Conservation (phyloP, 1,140 invertebrate genomes). For the Drosophila pandora region DNA sequence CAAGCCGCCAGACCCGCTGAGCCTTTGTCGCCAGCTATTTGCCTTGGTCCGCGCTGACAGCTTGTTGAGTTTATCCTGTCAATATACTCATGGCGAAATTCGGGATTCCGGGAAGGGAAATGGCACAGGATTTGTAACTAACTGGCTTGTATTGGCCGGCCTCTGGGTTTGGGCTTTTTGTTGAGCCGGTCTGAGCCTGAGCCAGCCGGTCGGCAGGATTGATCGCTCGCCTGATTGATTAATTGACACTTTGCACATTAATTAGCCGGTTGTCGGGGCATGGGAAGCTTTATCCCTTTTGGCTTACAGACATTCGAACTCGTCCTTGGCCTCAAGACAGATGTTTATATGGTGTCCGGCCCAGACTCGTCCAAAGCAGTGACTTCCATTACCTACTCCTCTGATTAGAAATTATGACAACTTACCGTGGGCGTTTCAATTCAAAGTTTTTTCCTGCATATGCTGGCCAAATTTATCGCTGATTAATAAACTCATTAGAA, state of each 20-base stretch:
- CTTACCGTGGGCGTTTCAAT: slow-evolving; percentile 32
- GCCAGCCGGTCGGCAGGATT: slow-evolving; percentile 45
- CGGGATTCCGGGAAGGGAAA: slow-evolving; percentile 10
- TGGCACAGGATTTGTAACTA: slow-evolving; percentile 9
- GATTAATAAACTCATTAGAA: slow-evolving; percentile 80
- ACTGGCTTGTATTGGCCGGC: slow-evolving; percentile 32
- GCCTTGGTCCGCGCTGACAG: slow-evolving; percentile 64
- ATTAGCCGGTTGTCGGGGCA: slow-evolving; percentile 46
- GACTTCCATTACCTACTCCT: slow-evolving; percentile 20
- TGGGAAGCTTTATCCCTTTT: slow-evolving; percentile 21
- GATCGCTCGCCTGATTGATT: slow-evolving; percentile 76
- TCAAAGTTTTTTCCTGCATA: slow-evolving; percentile 32
- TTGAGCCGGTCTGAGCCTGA: slow-evolving; percentile 32
- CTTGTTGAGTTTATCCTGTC: slow-evolving; percentile 76
- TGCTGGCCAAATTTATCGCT: slow-evolving; percentile 56
- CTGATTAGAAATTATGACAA: slow-evolving; percentile 71
- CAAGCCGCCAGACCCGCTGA: slow-evolving; percentile 39
- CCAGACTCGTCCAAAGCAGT: not conserved
- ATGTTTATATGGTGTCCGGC: slow-evolving; percentile 18
- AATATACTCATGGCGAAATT: slow-evolving; percentile 39
- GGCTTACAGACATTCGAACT: slow-evolving; percentile 33
- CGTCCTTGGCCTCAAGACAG: slow-evolving; percentile 38
- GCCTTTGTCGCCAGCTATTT: slow-evolving; percentile 71
- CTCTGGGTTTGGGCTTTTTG: slow-evolving; percentile 38
- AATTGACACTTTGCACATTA: slow-evolving; percentile 81